Percentiles rank a stretch among this genome's conserved stretches.
These are phyloP conservation scores for Rhinophrynus dorsalis DNA, from an alignment of 2,797 vertebrate genomes.

Conservation along the genomic window DNA sequence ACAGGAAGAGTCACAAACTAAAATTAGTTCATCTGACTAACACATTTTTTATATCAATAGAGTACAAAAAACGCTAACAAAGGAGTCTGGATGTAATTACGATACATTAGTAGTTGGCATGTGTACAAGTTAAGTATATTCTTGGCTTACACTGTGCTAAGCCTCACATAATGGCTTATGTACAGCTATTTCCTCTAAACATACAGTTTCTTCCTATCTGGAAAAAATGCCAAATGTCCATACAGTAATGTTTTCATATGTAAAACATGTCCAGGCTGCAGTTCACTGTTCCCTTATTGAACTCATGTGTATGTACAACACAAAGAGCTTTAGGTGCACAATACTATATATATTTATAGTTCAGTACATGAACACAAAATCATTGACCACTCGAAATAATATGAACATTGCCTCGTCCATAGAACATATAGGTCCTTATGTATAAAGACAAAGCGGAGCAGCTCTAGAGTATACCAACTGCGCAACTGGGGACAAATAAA, in stretches of 20 bases:
- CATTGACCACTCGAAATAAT: too few species aligned
- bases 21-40: not conserved
- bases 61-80: conserved; percentile 6
- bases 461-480: too few species aligned
- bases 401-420: too few species aligned
- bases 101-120: conserved; percentile 10
- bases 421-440: too few species aligned
- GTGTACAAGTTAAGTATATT: conserved; percentile 2
- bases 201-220: not conserved
- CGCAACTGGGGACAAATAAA: too few species aligned
- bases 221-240: not conserved
- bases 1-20: conserved; percentile 10
- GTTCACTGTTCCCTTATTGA: too few species aligned
- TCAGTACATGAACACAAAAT: too few species aligned
- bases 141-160: not conserved
- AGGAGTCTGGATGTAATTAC: conserved; percentile 9
- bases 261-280: too few species aligned
- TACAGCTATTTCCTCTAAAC: not conserved
- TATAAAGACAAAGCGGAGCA: too few species aligned
- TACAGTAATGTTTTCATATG: not conserved
- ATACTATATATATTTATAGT: too few species aligned
- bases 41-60: conserved; percentile 2
- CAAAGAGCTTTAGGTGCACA: too few species aligned
- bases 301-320: too few species aligned
- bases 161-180: not conserved